Base-by-base conservation (phyloP, 2,113 vertebrate genomes). In the Romanogobio albipinnatus region DNA sequence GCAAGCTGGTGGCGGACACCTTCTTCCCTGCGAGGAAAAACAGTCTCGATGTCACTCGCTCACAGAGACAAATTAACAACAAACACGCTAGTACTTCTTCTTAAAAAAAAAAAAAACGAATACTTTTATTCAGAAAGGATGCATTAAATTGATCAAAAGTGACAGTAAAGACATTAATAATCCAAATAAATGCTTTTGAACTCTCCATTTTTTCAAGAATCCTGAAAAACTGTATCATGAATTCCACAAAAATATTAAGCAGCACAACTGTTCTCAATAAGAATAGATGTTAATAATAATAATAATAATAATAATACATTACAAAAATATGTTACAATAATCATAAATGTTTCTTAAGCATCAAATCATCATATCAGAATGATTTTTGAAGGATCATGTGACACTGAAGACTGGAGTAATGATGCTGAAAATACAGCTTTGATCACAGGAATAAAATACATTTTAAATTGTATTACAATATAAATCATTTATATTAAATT, bases 1-100 rank as follows among this genome's bases (percentile, higher is more conserved):
- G 93, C 39, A 98, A 92, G 87, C 94, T 96, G 82, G 96, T 96
- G 77, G 96, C 93, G 0, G 92, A 88, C 68, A 92, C 91, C 47
- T 93, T 95, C 84, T 93, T 94, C 83, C 93, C 97, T 96, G 89
- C 43, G 33, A 4, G 70, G 43, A 4, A 64, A 51, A 68, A 39
- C 9, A 77, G 53, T 56, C 2, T 56, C 53, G 0, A 6, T 3
- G 0, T 56, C 22, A 56, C 6, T 19, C 17, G 6, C 17, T 56
- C 53, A 17, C 6, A 0, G 1, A 47, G 3, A 68, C 17, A 59
- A 26, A 9, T 33, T 1, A 81, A 9, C 45, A 10, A 29, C 22
- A 47, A 24, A 24, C 19, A 19, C 8, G 15, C 51, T 53, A 51
- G 4, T 7, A 9, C 5, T 49, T 26, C 17, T 84, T n/a, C 9